A percentile compares a stretch with the other conserved stretches of the same genome.
Conservation (phyloP, 2,113 vertebrate genomes). For the Pogonocichla stellata region DNA sequence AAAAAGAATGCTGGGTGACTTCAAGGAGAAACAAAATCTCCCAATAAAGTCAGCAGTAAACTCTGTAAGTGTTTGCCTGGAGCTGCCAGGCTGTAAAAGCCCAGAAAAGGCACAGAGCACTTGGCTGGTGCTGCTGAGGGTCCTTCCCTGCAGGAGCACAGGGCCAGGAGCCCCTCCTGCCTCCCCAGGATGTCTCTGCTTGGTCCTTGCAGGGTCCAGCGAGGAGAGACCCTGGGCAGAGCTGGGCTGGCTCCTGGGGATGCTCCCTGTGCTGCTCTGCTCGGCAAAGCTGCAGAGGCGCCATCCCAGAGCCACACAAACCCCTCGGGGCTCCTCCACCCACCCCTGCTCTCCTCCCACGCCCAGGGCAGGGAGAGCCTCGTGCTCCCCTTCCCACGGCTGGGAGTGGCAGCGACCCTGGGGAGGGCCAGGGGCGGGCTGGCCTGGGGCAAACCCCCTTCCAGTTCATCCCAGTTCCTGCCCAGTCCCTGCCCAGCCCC, state of each 20-base stretch:
- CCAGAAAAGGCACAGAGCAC: background rate
- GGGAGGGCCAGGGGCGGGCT: fast-evolving
- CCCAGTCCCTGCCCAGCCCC: background rate
- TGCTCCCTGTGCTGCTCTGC: background rate
- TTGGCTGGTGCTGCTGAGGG: background rate
- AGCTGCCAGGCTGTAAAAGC: background rate
- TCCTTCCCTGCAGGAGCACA: too few species aligned
- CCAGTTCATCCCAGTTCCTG: background rate
- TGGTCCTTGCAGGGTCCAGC: fast-evolving
- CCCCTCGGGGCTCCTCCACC: background rate
- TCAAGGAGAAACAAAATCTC: slow-evolving; percentile 11
- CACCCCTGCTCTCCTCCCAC: background rate
- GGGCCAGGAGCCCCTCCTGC: background rate
- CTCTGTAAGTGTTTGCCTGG: background rate
- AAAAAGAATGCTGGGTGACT: background rate
- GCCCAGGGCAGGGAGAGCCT: background rate
- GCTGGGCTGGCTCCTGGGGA: background rate
- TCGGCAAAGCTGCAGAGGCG: fast-evolving
- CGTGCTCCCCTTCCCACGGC: too few species aligned
- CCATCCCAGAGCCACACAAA: background rate
- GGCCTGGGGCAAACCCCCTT: too few species aligned
- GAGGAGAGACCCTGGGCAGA: background rate
- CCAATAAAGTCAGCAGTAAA: slow-evolving; percentile 4
- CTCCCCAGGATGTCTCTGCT: background rate
- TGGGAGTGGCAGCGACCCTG: background rate